Percentiles rank a stretch among this genome's conserved stretches.
Conservation (phyloP, 2,113 vertebrate species). For the Solea senegalensis region DNA sequence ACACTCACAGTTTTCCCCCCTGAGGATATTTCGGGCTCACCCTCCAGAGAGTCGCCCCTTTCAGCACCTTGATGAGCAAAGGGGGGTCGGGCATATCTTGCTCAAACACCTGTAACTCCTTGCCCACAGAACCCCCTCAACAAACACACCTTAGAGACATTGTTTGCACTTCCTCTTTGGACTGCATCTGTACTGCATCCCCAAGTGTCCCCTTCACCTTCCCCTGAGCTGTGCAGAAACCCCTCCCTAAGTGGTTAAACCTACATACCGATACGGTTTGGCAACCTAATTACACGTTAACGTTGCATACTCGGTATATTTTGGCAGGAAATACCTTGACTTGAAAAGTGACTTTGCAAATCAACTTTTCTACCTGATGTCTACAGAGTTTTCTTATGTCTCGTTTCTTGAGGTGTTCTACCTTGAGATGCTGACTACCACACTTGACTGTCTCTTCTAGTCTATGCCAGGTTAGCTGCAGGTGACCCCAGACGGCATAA, state of each 20-base stretch:
- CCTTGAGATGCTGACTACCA: constrained; percentile 58
- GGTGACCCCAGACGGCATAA: constrained; percentile 65
- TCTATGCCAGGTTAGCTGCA: constrained; percentile 70
- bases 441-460: constrained; percentile 58
- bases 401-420: constrained; percentile 61
- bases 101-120: constrained; percentile 60
- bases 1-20: constrained; percentile 97
- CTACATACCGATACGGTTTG: constrained; percentile 64
- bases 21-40: constrained; percentile 92
- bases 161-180: constrained; percentile 85
- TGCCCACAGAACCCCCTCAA: constrained; percentile 23
- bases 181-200: constrained; percentile 75
- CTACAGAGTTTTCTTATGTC: constrained; percentile 75
- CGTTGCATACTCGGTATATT: constrained; percentile 76
- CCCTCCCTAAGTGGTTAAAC: constrained; percentile 53
- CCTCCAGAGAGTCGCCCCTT: constrained; percentile 94
- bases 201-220: constrained; percentile 25
- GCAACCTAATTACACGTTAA: constrained; percentile 76
- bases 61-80: constrained; percentile 89
- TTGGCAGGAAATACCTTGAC: constrained; percentile 80
- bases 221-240: constrained; percentile 70
- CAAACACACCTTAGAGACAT: constrained; percentile 76
- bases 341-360: constrained; percentile 83
- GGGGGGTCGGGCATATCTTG: constrained; percentile 64
- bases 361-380: constrained; percentile 86